Conservation (phyloP, 2,113 vertebrate species). For the Chunga burmeisteri region DNA sequence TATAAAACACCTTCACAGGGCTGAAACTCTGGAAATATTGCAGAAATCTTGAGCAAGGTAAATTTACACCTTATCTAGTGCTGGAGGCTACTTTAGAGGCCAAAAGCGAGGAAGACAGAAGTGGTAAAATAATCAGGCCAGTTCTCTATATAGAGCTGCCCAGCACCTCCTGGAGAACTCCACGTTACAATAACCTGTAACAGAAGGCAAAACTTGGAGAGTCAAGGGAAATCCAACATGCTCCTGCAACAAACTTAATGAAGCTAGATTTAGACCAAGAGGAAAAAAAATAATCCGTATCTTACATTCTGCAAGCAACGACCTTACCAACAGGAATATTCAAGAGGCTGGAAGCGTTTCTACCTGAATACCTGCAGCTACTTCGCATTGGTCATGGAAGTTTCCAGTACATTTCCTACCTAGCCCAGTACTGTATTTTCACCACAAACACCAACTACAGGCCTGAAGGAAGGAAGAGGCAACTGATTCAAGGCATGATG, state of each 20-base stretch:
- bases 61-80: neutral
- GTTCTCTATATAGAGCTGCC: neutral
- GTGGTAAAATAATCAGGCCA: neutral
- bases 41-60: neutral
- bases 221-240: neutral
- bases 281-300: neutral
- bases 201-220: neutral
- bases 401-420: neutral
- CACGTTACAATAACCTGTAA: neutral
- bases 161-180: neutral
- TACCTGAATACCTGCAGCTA: neutral
- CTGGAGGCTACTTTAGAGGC: neutral
- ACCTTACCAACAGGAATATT: neutral
- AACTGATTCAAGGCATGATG: neutral
- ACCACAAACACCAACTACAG: neutral
- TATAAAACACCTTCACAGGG: neutral
- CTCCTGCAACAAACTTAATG: neutral
- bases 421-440: neutral
- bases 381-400: rapidly evolving
- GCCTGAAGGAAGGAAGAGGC: neutral
- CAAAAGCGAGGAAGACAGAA: neutral
- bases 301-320: neutral
- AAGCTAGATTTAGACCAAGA: neutral
- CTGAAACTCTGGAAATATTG: neutral
- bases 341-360: neutral